Evolutionary conservation across 1,140 invertebrate genomes (phyloP).

Genomic region (Gryllus bimaculatus): DNA sequence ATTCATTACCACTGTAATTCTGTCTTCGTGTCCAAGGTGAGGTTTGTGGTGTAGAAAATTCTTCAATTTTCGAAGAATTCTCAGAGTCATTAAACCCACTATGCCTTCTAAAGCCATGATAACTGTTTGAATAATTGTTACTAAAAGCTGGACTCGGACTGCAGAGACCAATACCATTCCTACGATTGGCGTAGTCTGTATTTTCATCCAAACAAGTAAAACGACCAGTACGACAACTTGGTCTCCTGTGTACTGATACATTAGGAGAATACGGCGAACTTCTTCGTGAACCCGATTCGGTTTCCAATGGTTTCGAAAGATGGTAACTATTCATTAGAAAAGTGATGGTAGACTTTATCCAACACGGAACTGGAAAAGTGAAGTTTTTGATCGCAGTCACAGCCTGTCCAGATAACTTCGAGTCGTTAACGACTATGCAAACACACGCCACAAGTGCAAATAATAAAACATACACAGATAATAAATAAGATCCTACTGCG

Average conservation of each 20-base stretch:
- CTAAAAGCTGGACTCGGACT: not conserved
- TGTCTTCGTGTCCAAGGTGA: not conserved
- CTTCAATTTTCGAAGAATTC: not conserved
- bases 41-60: not conserved
- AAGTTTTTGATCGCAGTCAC: not conserved
- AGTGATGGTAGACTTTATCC: not conserved
- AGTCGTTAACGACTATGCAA: not conserved
- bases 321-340: not conserved
- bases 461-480: not conserved
- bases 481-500: not conserved
- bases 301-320: not conserved
- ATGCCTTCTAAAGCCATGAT: not conserved
- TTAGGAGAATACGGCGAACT: not conserved
- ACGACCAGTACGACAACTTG: not conserved
- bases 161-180: not conserved
- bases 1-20: not conserved
- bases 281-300: not conserved
- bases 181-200: not conserved
- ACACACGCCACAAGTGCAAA: not conserved
- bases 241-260: not conserved
- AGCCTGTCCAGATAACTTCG: not conserved
- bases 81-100: not conserved
- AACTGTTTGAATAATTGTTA: not conserved
- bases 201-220: not conserved
- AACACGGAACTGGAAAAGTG: not conserved